phyloP scores from a whole-genome alignment of 2,888 invertebrate genomes.

The Megalurothrips usitatus region DNA sequence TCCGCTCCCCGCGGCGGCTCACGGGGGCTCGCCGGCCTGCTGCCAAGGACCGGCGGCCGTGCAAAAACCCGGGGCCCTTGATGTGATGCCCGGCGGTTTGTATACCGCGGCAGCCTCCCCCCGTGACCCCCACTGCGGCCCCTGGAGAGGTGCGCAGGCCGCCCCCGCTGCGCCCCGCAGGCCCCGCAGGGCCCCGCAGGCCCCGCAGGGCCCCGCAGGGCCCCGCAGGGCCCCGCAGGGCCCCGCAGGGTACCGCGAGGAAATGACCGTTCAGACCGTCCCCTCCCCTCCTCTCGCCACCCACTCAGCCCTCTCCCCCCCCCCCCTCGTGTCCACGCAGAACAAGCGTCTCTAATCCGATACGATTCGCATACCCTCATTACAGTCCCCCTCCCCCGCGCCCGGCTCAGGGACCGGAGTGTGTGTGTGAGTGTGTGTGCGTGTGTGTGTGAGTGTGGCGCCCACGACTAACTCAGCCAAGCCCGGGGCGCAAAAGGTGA shows the following conservation, averaged over 20 bases:
- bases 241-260: neutral
- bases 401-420: too few relatives aligned
- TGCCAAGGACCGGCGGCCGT: too few relatives aligned
- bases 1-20: too few relatives aligned
- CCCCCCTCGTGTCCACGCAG: neutral
- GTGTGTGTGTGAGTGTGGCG: neutral
- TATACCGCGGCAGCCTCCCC: neutral
- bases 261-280: neutral
- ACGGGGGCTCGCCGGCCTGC: too few relatives aligned
- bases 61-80: neutral
- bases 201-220: too few relatives aligned
- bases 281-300: neutral
- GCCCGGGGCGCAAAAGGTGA: too few relatives aligned
- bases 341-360: slow-evolving; percentile 6
- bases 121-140: too few relatives aligned
- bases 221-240: too few relatives aligned
- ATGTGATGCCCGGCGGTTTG: neutral
- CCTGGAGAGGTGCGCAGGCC: neutral
- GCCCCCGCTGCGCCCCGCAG: too few relatives aligned
- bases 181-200: too few relatives aligned
- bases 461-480: too few relatives aligned
- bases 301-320: neutral
- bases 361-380: neutral
- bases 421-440: neutral
- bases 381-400: neutral